Percentiles rank a stretch among this genome's conserved stretches.
Conservation (phyloP, 2,888 invertebrate genomes). For the Drosophila mercatorum region DNA sequence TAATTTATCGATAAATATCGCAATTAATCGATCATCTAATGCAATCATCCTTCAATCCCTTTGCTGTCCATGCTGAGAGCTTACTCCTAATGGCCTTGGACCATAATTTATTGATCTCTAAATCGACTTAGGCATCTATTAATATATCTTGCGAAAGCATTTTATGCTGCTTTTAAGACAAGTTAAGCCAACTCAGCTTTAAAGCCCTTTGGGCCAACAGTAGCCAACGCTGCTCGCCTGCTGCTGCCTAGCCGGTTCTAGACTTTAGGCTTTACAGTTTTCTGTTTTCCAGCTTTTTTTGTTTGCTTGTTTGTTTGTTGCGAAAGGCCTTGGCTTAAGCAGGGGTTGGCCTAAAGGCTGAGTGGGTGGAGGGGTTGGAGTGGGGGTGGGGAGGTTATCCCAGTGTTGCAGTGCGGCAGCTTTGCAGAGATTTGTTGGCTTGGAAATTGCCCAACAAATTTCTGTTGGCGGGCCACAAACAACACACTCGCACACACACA, state of each 20-base stretch:
- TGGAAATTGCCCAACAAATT: conserved; percentile 81
- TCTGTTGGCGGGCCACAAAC: conserved; percentile 78
- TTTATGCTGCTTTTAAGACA: background rate
- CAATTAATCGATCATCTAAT: background rate
- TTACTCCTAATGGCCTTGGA: background rate
- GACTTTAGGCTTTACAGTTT: conserved; percentile 14
- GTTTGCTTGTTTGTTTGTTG: background rate
- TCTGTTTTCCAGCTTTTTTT: background rate
- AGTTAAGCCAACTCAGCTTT: conserved; percentile 5
- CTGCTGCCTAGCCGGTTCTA: conserved; percentile 15
- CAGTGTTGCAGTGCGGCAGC: conserved; percentile 63
- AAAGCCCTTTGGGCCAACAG: conserved; percentile 9
- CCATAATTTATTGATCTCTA: conserved; percentile 6
- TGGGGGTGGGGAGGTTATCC: background rate
- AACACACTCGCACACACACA: conserved; percentile 23
- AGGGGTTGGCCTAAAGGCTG: conserved; percentile 1
- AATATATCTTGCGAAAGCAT: background rate
- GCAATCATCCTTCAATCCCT: background rate
- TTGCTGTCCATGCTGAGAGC: background rate
- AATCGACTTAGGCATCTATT: background rate
- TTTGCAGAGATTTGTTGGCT: conserved; percentile 80
- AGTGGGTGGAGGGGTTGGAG: background rate
- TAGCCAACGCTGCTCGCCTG: conserved; percentile 16
- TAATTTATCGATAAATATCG: background rate
- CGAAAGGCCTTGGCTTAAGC: conserved; percentile 9